Conservation (phyloP, 1,140 invertebrate species). For the Subanguina moxae region DNA sequence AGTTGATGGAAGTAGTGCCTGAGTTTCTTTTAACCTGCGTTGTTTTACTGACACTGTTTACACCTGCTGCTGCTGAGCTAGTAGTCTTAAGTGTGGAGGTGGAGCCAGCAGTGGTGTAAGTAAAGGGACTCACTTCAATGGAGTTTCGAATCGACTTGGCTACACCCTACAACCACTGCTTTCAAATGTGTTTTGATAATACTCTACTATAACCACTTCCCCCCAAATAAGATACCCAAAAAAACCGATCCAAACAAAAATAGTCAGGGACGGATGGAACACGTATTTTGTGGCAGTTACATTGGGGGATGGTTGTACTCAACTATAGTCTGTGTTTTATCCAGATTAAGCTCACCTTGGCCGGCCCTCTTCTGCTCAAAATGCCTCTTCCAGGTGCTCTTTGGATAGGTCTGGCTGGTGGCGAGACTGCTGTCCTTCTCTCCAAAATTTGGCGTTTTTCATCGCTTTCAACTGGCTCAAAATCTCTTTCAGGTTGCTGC, state of each 20-base stretch:
- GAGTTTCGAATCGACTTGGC: not conserved
- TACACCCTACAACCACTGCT: not conserved
- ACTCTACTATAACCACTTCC: not conserved
- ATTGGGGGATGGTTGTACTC: no score
- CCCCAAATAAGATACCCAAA: not conserved
- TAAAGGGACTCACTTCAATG: not conserved
- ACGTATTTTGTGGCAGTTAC: no score
- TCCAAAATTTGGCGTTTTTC: not conserved
- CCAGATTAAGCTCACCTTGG: not conserved
- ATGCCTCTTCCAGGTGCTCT: not conserved
- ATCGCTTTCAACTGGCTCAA: not conserved
- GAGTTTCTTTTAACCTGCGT: not conserved
- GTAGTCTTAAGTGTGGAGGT: not conserved
- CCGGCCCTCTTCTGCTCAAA: slow-evolving; percentile 1
- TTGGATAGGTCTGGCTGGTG: not conserved
- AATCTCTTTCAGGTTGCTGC: not conserved
- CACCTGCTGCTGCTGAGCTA: not conserved
- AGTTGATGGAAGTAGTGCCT: not conserved
- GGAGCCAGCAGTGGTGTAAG: not conserved
- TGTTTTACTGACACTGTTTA: not conserved
- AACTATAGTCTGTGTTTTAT: no score
- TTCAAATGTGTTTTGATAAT: not conserved
- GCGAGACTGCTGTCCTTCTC: not conserved
- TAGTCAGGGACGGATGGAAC: no score
- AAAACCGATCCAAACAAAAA: not conserved